Evolutionary conservation across 1,140 invertebrate species (phyloP), one percentile per base, ranked within the genome.

Genomic region (Ephestia elutella): DNA sequence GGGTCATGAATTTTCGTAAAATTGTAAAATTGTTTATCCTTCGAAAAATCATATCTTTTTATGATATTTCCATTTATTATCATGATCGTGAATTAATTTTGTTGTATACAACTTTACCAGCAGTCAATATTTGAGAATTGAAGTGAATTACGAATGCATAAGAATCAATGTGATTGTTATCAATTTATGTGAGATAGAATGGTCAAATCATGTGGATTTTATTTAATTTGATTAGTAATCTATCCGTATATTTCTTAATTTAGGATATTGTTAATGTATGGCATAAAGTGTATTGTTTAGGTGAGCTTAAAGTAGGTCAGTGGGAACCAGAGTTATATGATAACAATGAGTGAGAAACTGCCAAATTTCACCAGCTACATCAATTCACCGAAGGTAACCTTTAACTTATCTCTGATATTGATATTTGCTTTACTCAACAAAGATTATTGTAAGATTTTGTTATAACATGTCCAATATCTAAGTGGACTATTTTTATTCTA

Each of bases 331-430:
- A 63, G 60, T 51, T 61, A 75, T 71, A 75, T 74, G 71, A 73
- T 68, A 73, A 86, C 68, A 82, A 87, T 87, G 83, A 87, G 82
- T 78, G 85, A 87, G 65, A 86, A 86, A 75, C 75, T 77, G 54
- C 71, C 80, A 63, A 87, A 86, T 73, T 87, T 87, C 69, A 86
- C 74, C 73, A 86, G 85, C 66, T 87, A 87, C 72, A 84, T 87
- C 71, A 84, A 82, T 62, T 75, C 80, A 54, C 71, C 82, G 53
- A 63, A 72, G 76, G 85, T 86, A 78, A 44, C 38, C 38, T 44
- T 44, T 44, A 3, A 44, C 38, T 44, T 44, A 44, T 44, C 38
- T 44, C 15, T 44, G 38, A 44, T 44, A 44, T 44, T 44, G 38
- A 44, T 44, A 44, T 44, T 44, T 44, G 2, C 38, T 44, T 8